Evolutionary conservation across 2,797 vertebrate species (phyloP).

Genomic region (Rhinoraja longicauda): DNA sequence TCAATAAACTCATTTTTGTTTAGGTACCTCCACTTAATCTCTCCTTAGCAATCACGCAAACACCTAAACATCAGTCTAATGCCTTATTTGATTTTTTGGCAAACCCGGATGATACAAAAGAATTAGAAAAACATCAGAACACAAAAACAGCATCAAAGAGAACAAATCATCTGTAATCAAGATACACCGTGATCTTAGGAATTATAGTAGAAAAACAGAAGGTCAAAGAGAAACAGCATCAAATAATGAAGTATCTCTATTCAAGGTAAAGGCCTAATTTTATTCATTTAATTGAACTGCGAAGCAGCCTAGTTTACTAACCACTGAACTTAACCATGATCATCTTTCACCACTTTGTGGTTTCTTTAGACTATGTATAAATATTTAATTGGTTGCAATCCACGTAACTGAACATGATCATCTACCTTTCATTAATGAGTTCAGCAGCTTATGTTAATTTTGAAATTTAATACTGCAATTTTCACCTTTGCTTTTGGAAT

Average conservation of each 20-base stretch:
- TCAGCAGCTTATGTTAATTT: not conserved
- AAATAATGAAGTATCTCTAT: not conserved
- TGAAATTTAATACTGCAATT: not conserved
- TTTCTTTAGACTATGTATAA: constrained; percentile 3
- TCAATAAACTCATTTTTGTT: not conserved
- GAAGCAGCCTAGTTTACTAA: not conserved
- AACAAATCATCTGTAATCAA: not conserved
- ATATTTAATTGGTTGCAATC: constrained; percentile 19
- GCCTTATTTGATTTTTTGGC: not conserved
- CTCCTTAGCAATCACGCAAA: not conserved
- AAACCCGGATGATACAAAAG: not conserved
- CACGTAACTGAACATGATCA: constrained; percentile 6
- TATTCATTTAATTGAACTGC: not conserved
- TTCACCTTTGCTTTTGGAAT: not conserved
- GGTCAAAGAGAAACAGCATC: not conserved
- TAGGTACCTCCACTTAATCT: not conserved
- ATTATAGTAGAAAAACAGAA: not conserved
- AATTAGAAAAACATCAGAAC: not conserved
- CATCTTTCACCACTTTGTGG: constrained; percentile 22
- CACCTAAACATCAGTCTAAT: not conserved
- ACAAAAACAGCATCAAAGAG: not conserved
- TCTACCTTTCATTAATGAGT: constrained; percentile 22
- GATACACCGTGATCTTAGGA: not conserved
- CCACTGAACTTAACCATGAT: not conserved
- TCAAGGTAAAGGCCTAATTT: not conserved